Conservation (phyloP, 2,797 vertebrate species). For the Manis crassicaudata region DNA sequence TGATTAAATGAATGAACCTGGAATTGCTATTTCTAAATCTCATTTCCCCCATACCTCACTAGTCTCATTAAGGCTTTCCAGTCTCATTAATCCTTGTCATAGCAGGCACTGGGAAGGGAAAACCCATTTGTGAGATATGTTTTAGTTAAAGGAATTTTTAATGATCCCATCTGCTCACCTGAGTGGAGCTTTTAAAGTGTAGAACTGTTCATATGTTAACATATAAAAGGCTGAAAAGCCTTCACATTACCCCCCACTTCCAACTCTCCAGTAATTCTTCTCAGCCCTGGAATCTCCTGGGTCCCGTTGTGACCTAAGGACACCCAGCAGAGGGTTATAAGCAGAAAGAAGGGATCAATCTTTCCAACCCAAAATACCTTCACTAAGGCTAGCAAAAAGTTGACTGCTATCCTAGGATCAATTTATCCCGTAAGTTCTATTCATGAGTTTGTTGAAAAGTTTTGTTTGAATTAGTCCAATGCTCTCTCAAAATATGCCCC, state of each 20-base stretch:
- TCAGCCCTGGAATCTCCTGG: neutral
- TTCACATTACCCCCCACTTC: neutral
- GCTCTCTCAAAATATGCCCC: constrained; percentile 49
- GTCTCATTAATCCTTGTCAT: neutral
- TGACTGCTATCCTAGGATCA: neutral
- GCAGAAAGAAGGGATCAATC: neutral
- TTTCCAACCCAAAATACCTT: neutral
- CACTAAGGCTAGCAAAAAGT: neutral
- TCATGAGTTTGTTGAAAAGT: constrained; percentile 37
- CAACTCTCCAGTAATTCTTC: neutral
- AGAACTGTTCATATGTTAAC: neutral
- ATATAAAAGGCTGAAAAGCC: neutral
- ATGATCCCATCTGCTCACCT: neutral
- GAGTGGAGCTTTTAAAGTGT: neutral
- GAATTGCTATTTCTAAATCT: neutral
- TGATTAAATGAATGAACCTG: neutral
- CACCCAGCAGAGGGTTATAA: neutral
- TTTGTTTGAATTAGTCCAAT: constrained; percentile 48
- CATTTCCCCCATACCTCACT: neutral
- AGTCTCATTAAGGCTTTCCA: neutral
- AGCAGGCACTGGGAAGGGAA: neutral
- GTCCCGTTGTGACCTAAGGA: neutral
- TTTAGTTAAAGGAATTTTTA: neutral
- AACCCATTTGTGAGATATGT: neutral
- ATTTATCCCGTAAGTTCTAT: neutral